These are phyloP conservation scores for Hedychridium roseum DNA, from an alignment of 2,888 invertebrate genomes.

Conservation along the genomic window DNA sequence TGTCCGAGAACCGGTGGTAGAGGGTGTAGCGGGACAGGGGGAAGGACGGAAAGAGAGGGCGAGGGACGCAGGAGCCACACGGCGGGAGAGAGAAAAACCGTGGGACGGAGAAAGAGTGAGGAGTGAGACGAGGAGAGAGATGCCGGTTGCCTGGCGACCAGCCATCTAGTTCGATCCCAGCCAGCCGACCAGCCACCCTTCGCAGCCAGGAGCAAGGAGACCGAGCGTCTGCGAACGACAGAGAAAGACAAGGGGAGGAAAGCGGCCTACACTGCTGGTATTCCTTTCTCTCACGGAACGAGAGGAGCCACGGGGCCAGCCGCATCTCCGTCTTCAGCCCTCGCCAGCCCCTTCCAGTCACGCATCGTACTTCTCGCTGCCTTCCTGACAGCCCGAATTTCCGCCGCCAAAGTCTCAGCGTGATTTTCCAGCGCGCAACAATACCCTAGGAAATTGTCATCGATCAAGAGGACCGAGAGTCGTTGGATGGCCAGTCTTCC, in stretches of 20 bases:
- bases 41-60: slow-evolving; percentile 7
- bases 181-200: slow-evolving; percentile 49
- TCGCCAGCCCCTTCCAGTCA: no score
- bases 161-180: slow-evolving; percentile 64
- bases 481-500: background rate
- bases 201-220: slow-evolving; percentile 39
- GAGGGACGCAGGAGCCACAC: background rate
- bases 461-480: no score
- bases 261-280: background rate
- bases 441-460: no score
- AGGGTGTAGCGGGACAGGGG: slow-evolving; percentile 15
- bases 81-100: slow-evolving; percentile 5
- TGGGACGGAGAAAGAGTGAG: slow-evolving; percentile 4
- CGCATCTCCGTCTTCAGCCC: no score
- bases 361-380: no score
- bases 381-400: no score
- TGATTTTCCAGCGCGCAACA: no score
- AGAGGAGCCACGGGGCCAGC: background rate
- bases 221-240: slow-evolving; percentile 9
- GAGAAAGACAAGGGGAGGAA: slow-evolving; percentile 1
- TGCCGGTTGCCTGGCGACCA: slow-evolving; percentile 62
- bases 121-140: slow-evolving; percentile 31
- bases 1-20: slow-evolving; percentile 8
- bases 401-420: no score
- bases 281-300: slow-evolving; percentile 4